Percentiles rank a stretch among this genome's conserved stretches.
phyloP scores from a whole-genome alignment of 1,140 invertebrate genomes.

The Ptiloglossa arizonensis region DNA sequence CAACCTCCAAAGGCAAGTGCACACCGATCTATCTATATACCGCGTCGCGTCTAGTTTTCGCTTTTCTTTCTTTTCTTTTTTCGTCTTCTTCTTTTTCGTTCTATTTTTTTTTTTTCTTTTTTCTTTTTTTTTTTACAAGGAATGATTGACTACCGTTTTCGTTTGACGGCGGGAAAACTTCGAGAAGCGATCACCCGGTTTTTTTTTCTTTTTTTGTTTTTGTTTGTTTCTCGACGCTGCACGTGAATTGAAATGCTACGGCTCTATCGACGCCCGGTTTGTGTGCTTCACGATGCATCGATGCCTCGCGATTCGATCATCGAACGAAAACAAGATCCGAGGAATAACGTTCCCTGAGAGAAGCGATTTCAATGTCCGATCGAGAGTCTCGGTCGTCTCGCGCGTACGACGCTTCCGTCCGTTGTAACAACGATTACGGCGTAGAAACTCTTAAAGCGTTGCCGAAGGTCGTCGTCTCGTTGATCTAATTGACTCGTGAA shows the following conservation, averaged over 20 bases:
- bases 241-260: slow-evolving; percentile 16
- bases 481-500: slow-evolving; percentile 42
- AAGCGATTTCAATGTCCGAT: slow-evolving; percentile 35
- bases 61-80: neutral
- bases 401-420: neutral
- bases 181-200: neutral
- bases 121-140: neutral
- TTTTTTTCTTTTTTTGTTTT: too few relatives aligned
- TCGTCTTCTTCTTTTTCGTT: neutral
- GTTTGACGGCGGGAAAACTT: neutral
- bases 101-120: neutral
- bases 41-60: neutral
- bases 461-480: slow-evolving; percentile 19
- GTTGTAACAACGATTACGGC: neutral
- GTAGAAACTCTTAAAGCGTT: neutral
- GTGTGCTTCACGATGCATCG: slow-evolving; percentile 15
- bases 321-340: neutral
- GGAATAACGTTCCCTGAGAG: slow-evolving; percentile 24
- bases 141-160: slow-evolving; percentile 12
- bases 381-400: slow-evolving; percentile 3
- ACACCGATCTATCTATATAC: too few relatives aligned
- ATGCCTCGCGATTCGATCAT: slow-evolving; percentile 3
- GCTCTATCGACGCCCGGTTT: neutral
- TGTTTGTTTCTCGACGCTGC: slow-evolving; percentile 46
- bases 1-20: neutral